Base-by-base conservation (phyloP, 2,888 invertebrate genomes). In the Listrodromus nycthemerus region DNA sequence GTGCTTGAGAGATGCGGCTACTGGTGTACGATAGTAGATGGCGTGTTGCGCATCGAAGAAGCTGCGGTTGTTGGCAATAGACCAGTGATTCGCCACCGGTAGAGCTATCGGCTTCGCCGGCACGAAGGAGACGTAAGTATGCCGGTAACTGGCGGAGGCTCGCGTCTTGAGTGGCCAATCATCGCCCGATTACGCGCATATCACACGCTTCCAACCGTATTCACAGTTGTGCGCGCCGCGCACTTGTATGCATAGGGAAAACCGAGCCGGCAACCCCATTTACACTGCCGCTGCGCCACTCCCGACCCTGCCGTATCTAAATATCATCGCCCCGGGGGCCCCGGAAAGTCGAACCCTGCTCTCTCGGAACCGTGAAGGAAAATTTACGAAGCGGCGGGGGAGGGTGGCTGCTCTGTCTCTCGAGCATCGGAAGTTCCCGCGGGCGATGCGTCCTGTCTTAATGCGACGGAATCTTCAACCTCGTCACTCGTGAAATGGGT, bases 361-460 rank as follows among this genome's bases (percentile, higher is more conserved):
- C 70, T 82, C 55, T 13, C 50, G 30, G 80, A 77, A 69, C 80
- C 63, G 83, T 82, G 78, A 76, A 84, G 87, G 89, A 91, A 61
- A 27, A 92, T 92, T 92, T 89, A 90, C 89, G 88, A 87, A 85
- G 84, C 82, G 73, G 67, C n/a, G n/a, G n/a, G n/a, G n/a, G n/a
- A n/a, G 37, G 33, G n/a, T 7, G 67, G 52, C 30, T 37, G 69
- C 71, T 65, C 69, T 71, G 27, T 79, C 69, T 80, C 50, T 37
- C 73, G 69, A 80, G 67, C 55, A 52, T 70, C 74, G 80, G 69
- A 82, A 65, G 27, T 69, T 69, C 77, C 83, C 70, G 74, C 63
- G 41, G 80, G 82, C 83, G 58, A 75, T 70, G 83, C 79, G 69
- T 21, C 50, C 65, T n/a, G 50, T n/a, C 82, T 67, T 63, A 80